phyloP scores from a whole-genome alignment of 2,113 vertebrate species.

The Myrmecobius fasciatus region DNA sequence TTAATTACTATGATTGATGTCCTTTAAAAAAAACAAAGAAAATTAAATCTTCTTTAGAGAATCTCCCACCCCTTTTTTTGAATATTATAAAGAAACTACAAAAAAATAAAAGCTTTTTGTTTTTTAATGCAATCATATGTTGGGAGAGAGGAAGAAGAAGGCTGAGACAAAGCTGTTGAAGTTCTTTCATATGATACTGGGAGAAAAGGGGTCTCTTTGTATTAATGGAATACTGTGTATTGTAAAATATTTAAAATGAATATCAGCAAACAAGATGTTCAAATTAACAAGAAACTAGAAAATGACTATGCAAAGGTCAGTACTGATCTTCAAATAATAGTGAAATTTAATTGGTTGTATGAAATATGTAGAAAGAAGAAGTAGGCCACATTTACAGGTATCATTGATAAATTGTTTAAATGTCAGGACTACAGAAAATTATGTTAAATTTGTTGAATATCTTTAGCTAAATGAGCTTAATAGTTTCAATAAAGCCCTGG shows the following conservation, averaged over 20 bases:
- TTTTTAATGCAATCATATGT: conserved; percentile 77
- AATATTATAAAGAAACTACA: conserved; percentile 79
- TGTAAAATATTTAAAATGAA: conserved; percentile 78
- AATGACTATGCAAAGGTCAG: conserved; percentile 80
- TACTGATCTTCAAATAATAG: conserved; percentile 82
- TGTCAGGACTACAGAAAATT: conserved; percentile 64
- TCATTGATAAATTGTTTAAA: conserved; percentile 75
- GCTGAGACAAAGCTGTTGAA: conserved; percentile 73
- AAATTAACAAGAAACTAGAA: conserved; percentile 77
- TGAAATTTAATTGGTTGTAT: conserved; percentile 80
- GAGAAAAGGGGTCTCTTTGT: conserved; percentile 77
- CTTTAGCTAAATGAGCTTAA: conserved; percentile 73
- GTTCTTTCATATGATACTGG: conserved; percentile 71
- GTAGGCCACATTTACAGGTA: conserved; percentile 58
- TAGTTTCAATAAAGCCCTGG: conserved; percentile 50
- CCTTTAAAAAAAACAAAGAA: conserved; percentile 74
- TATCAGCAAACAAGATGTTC: conserved; percentile 79
- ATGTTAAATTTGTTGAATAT: conserved; percentile 67
- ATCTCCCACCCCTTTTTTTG: conserved; percentile 74
- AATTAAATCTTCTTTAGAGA: conserved; percentile 63
- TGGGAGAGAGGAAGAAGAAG: conserved; percentile 53
- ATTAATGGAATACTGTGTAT: conserved; percentile 79
- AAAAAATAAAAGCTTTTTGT: conserved; percentile 55
- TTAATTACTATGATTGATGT: conserved; percentile 72
- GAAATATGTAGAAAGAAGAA: conserved; percentile 74